These are phyloP conservation scores for Scomberomorus guttatus DNA, from an alignment of 2,797 vertebrate genomes.

Conservation along the genomic window DNA sequence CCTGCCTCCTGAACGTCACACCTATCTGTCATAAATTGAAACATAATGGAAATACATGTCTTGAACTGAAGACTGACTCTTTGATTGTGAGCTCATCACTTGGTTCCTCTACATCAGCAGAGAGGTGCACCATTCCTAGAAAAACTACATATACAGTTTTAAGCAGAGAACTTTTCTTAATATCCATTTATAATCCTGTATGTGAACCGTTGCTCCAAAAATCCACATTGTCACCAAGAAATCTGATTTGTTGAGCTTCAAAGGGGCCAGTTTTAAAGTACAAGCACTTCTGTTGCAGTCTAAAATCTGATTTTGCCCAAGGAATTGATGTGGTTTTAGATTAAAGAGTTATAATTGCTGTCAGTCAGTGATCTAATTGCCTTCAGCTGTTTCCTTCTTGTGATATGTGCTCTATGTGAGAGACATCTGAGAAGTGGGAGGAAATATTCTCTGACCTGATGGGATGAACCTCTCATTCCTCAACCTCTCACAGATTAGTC, in stretches of 20 bases:
- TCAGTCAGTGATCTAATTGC: conserved; percentile 30
- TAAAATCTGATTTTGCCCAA: neutral
- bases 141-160: too few relatives aligned
- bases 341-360: conserved; percentile 18
- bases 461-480: conserved; percentile 8
- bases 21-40: neutral
- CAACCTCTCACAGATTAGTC: conserved; percentile 29
- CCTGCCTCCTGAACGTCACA: neutral
- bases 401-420: conserved; percentile 28
- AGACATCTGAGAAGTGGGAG: conserved; percentile 56
- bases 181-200: neutral
- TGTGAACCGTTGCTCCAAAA: too few relatives aligned
- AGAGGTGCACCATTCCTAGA: neutral
- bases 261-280: neutral
- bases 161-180: neutral
- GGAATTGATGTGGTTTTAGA: neutral
- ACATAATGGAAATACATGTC: neutral
- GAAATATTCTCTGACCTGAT: conserved; percentile 31
- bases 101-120: neutral
- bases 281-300: neutral
- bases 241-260: too few relatives aligned
- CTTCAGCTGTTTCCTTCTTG: conserved; percentile 57
- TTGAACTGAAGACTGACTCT: neutral
- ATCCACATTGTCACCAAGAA: too few relatives aligned
- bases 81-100: neutral